A percentile compares a stretch with the other conserved stretches of the same genome.
phyloP scores from a whole-genome alignment of 2,113 vertebrate species.

The Scytalopus superciliaris region DNA sequence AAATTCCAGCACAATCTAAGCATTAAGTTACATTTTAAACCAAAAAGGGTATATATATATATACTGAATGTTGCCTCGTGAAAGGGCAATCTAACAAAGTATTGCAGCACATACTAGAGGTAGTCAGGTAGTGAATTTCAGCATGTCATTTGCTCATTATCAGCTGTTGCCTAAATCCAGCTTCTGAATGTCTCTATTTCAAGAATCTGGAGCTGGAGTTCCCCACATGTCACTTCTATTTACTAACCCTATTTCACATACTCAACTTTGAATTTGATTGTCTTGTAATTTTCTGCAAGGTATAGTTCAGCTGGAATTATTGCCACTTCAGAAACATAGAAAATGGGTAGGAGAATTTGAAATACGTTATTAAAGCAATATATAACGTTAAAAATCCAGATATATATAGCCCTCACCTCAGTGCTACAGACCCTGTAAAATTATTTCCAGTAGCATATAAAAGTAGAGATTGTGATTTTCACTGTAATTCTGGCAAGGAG shows the following conservation, averaged over 20 bases:
- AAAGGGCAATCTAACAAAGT: background rate
- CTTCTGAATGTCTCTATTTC: background rate
- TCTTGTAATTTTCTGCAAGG: background rate
- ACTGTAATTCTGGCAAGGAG: background rate
- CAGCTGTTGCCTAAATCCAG: background rate
- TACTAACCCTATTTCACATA: background rate
- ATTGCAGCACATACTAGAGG: background rate
- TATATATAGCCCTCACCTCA: background rate
- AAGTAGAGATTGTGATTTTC: background rate
- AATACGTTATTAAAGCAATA: background rate
- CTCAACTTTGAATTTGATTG: background rate
- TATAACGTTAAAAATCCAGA: background rate
- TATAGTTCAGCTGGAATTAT: background rate
- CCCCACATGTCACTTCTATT: background rate
- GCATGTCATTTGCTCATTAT: background rate
- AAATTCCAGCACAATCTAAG: background rate
- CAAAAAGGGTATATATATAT: background rate
- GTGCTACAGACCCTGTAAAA: background rate
- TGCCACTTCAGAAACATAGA: background rate
- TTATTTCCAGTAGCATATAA: background rate
- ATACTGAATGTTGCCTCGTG: background rate
- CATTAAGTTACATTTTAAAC: background rate
- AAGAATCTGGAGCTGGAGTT: background rate
- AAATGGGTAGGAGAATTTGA: background rate
- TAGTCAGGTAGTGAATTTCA: background rate